Evolutionary conservation across 2,113 vertebrate genomes (phyloP), one percentile per base, ranked within the genome.

Genomic region (Aphyosemion australe): DNA sequence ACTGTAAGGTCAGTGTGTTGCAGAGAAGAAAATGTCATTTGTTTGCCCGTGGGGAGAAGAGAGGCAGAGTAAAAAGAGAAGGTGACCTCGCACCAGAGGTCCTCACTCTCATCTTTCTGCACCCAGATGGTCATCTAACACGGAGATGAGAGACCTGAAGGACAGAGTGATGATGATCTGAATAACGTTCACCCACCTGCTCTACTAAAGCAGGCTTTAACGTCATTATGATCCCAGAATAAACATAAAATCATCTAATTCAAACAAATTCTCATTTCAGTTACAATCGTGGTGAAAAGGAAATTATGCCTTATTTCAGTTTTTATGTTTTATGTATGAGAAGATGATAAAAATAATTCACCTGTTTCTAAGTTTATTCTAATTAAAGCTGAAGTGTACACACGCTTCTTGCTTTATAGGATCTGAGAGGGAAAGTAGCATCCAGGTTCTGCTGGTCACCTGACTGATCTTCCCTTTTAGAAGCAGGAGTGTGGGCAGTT

Each of bases 1-100:
- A 92, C 0, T 92, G 93, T 83, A 92, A 93, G 93, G 95, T 94
- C 72, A 76, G 85, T 78, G 41, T 21, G 1, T 49, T 46, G 5
- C 6, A 37, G 14, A 34, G 19, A 18, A 43, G 12, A 18, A 16
- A 14, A 56, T 19, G 34, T 66, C 9, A 55, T 51, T 34, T 69
- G n/a, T 43, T 14, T 15, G 31, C 26, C 8, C 6, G 53, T 11
- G 8, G 2, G 32, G 32, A 61, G 34, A 7, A 20, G 31, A 62
- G 70, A 21, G 69, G 68, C 79, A 51, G 69, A 73, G 45, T 57
- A 9, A 47, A 26, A 26, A 26, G 26, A 26, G 26, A 26, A 26
- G 26, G 26, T 26, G 26, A 26, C 26, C 26, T 26, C 5, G 26
- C 26, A 37, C 34, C 34, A 8, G 34, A 56, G 51, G 51, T 67